Percentiles rank a stretch among this genome's conserved stretches.
phyloP scores from a whole-genome alignment of 2,797 vertebrate species.

The Sciurus carolinensis region DNA sequence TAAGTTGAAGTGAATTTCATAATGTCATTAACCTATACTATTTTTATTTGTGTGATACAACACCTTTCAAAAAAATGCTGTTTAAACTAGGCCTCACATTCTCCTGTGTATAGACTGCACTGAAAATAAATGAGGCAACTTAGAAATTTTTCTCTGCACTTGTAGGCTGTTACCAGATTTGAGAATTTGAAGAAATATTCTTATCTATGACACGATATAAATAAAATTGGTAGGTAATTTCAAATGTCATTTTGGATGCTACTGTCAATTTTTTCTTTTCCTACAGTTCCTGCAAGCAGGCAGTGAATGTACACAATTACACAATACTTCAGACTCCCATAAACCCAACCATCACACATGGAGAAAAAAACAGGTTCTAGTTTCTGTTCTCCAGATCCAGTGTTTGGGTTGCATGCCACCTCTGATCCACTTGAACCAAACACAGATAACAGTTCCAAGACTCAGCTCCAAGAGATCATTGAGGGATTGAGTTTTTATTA shows the following conservation, averaged over 20 bases:
- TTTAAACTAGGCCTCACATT: neutral
- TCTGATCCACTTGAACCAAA: neutral
- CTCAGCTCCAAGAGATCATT: neutral
- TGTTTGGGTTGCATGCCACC: neutral
- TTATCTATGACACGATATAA: neutral
- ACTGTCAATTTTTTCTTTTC: neutral
- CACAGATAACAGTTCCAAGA: neutral
- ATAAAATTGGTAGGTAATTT: constrained; percentile 21
- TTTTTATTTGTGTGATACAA: constrained; percentile 33
- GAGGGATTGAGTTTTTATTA: neutral
- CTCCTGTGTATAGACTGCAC: neutral
- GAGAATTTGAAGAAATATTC: neutral
- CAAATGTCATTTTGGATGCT: neutral
- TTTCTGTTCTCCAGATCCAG: neutral
- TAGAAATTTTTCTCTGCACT: neutral
- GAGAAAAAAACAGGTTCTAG: neutral
- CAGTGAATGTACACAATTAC: neutral
- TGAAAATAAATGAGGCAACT: constrained; percentile 31
- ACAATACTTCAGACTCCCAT: neutral
- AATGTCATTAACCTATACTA: neutral
- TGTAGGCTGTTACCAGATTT: constrained; percentile 18
- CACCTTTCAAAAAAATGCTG: neutral
- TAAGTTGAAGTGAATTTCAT: constrained; percentile 17
- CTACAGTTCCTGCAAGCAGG: neutral
- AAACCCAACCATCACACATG: neutral